phyloP scores from a whole-genome alignment of 2,888 invertebrate genomes.

The Polyommatus icarus region DNA sequence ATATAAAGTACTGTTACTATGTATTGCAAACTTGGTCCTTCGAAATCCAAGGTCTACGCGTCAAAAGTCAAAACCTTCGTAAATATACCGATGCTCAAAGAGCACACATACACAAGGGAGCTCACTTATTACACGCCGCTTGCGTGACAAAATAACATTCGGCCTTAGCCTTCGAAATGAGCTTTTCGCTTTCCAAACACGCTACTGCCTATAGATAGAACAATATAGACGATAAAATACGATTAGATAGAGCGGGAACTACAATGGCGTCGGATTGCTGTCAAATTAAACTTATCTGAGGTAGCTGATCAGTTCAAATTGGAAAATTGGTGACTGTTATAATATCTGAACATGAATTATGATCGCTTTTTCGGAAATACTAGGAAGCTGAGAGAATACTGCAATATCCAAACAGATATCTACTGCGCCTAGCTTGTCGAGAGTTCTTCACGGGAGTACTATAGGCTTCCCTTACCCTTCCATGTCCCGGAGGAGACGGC shows the following conservation, averaged over 20 bases:
- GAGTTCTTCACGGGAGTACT: too few species aligned
- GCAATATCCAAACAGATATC: too few species aligned
- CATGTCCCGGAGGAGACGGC: background rate
- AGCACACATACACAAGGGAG: background rate
- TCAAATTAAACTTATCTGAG: constrained; percentile 25
- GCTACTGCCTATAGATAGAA: constrained; percentile 19
- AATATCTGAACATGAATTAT: background rate
- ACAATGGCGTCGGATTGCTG: constrained; percentile 1
- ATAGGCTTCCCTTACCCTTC: background rate
- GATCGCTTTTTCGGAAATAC: background rate
- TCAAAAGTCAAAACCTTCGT: background rate
- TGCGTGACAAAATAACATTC: constrained; percentile 30
- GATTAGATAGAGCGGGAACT: constrained; percentile 26
- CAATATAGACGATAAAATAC: constrained; percentile 3
- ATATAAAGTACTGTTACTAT: too few species aligned
- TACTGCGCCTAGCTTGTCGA: too few species aligned
- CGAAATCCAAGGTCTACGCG: background rate
- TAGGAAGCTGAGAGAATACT: too few species aligned
- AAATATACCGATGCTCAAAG: background rate
- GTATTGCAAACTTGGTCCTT: background rate
- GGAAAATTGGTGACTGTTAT: background rate
- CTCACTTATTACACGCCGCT: background rate
- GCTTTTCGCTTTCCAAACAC: constrained; percentile 31
- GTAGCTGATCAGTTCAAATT: constrained; percentile 2
- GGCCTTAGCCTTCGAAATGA: constrained; percentile 34